Evolutionary conservation across 1,140 invertebrate genomes (phyloP).

Genomic region (Drosophila pseudoananassae): DNA sequence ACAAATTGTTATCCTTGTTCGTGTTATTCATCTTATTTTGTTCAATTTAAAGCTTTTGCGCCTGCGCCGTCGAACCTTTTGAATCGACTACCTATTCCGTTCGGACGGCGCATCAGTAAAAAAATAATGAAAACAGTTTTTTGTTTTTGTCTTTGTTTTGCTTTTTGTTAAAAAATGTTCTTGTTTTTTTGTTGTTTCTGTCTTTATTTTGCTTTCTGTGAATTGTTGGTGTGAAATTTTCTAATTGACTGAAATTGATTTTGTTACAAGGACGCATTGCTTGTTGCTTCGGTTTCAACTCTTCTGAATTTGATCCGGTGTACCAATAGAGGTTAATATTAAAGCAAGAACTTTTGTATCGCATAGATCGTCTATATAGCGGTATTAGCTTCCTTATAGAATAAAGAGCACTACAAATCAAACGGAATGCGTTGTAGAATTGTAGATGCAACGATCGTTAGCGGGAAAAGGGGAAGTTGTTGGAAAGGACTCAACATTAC

Average conservation of each 20-base stretch:
- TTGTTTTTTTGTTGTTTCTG: constrained; percentile 45
- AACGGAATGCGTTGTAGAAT: constrained; percentile 41
- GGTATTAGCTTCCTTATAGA: constrained; percentile 28
- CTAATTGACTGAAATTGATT: constrained; percentile 83
- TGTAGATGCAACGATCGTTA: constrained; percentile 57
- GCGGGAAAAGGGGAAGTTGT: constrained; percentile 61
- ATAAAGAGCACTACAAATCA: constrained; percentile 61
- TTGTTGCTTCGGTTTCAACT: constrained; percentile 40
- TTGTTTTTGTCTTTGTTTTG: constrained; percentile 31
- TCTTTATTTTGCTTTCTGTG: constrained; percentile 34
- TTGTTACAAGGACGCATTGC: constrained; percentile 81
- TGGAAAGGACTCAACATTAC: constrained; percentile 71
- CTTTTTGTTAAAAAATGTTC: constrained; percentile 53
- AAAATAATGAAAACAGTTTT: constrained; percentile 75
- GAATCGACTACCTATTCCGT: background rate
- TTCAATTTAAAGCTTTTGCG: constrained; percentile 82
- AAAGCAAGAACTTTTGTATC: background rate
- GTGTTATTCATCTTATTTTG: constrained; percentile 52
- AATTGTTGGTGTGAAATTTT: constrained; percentile 53
- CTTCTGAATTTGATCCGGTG: constrained; percentile 59
- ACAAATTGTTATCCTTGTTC: constrained; percentile 53
- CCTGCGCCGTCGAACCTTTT: constrained; percentile 59
- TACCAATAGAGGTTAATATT: constrained; percentile 40
- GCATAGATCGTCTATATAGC: constrained; percentile 17
- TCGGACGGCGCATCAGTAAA: constrained; percentile 70